Evolutionary conservation across 1,140 invertebrate species (phyloP), one percentile per base, ranked within the genome.

Genomic region (Tigriopus japonicus): DNA sequence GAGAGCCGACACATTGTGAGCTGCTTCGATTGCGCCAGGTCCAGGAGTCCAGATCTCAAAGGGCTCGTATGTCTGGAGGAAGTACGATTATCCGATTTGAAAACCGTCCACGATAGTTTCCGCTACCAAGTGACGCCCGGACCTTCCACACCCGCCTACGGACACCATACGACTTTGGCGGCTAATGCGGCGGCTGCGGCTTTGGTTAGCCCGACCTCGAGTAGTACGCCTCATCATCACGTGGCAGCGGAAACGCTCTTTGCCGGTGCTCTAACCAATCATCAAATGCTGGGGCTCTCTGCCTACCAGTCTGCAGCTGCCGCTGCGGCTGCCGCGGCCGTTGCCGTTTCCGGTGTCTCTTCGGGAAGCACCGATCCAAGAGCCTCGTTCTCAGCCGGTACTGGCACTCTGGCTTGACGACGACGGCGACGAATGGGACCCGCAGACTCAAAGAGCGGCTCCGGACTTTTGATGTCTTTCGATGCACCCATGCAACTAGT

Each of bases 1-100:
- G 91, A 97, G 66, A 90, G 90, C 66, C 82, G 91, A 41, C 91
- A 96, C 72, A 84, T 95, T n/a, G 93, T 98, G 17, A 92, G 96
- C 73, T 99, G 96, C 72, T 80, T 96, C 71, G 84, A 93, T 67
- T 98, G 95, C 75, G 90, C 93, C 6, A 76, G 86, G 0, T 91
- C 92, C 68, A 81, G 85, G 64, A 81, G 80, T n/a, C 80, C 83
- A 15, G 78, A 80, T 51, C 75, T 98, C 0, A 81, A 87, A 66
- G 88, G 89, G 28, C 96, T 98, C 71, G 87, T 97, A 45, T 91
- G 93, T 64, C 77, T 99, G 1, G 90, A 97, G 75, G 93, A 98
- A 72, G 96, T 95, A 71, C 80, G 84, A 65, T 77, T 94, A 75
- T 81, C 85, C 51, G 92, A 98, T 71, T 75, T 99, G 21, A 83